These are phyloP conservation scores for Nomada fucata DNA, from an alignment of 2,888 invertebrate species.

Conservation along the genomic window DNA sequence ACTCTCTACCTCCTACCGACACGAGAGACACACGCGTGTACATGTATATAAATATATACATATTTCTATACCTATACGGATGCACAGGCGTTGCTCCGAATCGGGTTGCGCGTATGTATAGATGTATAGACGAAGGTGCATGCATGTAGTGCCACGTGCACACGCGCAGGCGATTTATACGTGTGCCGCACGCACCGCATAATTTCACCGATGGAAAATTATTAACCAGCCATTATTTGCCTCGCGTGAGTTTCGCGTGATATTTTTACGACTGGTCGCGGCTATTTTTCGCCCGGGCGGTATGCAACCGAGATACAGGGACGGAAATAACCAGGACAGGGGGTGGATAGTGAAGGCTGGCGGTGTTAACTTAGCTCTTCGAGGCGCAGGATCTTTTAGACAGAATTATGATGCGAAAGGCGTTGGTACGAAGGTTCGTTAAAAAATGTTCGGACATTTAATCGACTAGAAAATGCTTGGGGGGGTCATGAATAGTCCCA, in stretches of 20 bases:
- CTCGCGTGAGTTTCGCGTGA: slow-evolving; percentile 20
- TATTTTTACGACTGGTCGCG: background rate
- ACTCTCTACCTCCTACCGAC: slow-evolving; percentile 62
- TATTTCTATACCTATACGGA: too few relatives aligned
- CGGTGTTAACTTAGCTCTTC: too few relatives aligned
- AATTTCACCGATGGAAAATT: slow-evolving; percentile 43
- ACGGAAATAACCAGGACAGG: background rate
- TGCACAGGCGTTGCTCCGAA: slow-evolving; percentile 5
- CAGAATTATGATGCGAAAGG: too few relatives aligned
- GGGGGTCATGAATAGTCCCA: too few relatives aligned
- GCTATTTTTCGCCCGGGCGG: slow-evolving; percentile 9
- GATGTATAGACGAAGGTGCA: background rate
- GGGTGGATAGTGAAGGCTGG: too few relatives aligned
- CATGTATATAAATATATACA: background rate
- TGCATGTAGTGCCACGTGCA: background rate
- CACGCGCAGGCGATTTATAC: slow-evolving; percentile 43
- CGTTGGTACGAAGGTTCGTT: too few relatives aligned
- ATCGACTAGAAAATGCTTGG: too few relatives aligned
- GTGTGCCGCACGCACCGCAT: slow-evolving; percentile 41
- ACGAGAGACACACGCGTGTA: slow-evolving; percentile 6
- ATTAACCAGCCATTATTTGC: slow-evolving; percentile 25
- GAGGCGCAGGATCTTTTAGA: too few relatives aligned
- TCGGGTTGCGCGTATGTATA: background rate
- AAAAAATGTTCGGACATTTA: too few relatives aligned
- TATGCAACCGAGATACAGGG: background rate